These are phyloP conservation scores for Accipiter badius DNA, from an alignment of 2,797 vertebrate genomes.

Conservation along the genomic window DNA sequence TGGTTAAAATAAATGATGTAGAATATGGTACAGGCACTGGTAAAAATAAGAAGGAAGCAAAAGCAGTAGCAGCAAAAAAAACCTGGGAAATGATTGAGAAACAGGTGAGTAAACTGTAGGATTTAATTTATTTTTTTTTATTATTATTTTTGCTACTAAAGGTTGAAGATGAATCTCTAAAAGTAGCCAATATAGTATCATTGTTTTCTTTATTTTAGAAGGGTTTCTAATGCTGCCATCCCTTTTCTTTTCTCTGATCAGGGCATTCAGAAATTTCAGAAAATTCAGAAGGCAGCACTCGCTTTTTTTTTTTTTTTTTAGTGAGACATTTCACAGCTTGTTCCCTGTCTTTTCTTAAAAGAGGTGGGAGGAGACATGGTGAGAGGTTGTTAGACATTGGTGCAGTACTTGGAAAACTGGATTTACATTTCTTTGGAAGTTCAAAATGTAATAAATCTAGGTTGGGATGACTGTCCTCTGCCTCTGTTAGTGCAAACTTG, in stretches of 20 bases:
- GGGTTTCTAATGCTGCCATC: neutral
- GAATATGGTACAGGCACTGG: slow-evolving; percentile 47
- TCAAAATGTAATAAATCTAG: neutral
- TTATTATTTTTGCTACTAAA: neutral
- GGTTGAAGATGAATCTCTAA: neutral
- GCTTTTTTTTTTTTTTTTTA: neutral
- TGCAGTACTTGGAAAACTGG: neutral
- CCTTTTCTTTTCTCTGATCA: neutral
- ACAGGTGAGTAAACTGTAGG: slow-evolving; percentile 14
- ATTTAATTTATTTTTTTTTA: too few relatives aligned
- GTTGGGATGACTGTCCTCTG: neutral
- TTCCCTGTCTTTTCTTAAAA: neutral
- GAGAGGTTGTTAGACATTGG: neutral
- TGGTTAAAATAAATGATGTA: neutral
- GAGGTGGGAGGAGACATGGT: neutral
- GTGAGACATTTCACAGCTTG: neutral
- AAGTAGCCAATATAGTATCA: neutral
- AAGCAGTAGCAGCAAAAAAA: slow-evolving; percentile 53
- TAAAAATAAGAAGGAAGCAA: slow-evolving; percentile 70
- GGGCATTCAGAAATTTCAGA: neutral
- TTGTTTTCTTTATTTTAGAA: neutral
- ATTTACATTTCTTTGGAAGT: neutral
- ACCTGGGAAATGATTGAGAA: neutral
- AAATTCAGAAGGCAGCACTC: neutral
- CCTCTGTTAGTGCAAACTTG: neutral